Base-by-base conservation (phyloP, 2,113 vertebrate genomes). In the Nesogale talazaci region DNA sequence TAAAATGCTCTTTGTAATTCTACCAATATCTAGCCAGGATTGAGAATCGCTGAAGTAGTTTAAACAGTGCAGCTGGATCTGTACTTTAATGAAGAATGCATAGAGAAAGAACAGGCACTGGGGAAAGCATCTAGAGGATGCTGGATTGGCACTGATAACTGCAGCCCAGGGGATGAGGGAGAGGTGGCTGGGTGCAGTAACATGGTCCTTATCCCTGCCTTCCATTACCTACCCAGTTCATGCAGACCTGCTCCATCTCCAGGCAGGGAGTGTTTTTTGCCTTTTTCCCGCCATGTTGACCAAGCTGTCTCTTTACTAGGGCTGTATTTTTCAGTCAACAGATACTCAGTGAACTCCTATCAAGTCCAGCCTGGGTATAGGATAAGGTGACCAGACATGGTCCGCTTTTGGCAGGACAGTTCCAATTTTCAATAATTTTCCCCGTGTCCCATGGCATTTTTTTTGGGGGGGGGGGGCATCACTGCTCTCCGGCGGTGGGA, bases 41-140 rank as follows among this genome's bases (percentile, higher is more conserved):
- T 92, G 36, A 82, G 65, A 94, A 88, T 34, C 40, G 52, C 46
- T 82, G 40, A 34, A n/a, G 5, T 89, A 70, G 56, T 96, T 92
- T 89, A 83, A 86, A 67, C 76, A 86, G 14, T 52, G 46, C 46
- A 52, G 46, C 46, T 52, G 46, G 22, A 91, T 61, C n/a, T 74
- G 1, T 27, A 90, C 83, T 89, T 83, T 84, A 15, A 95, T 38
- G 29, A 14, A 83, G 52, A 94, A 40, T 36, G 4, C 27, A 42
- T 85, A 57, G 17, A 93, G 80, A 91, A 90, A 52, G 20, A 31
- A 83, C 29, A 70, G 4, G 31, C 29, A 17, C 67, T 36, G 6
- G 65, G 83, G 85, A 85, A 46, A 61, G n/a, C 80, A 84, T 72
- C 11, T 2, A 34, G 72, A 90, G 52, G 20, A 67, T 31, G 52